Percentiles rank a stretch among this genome's conserved stretches.
Evolutionary conservation across 1,140 invertebrate genomes (phyloP).

Genomic region (Drosophila hydei): DNA sequence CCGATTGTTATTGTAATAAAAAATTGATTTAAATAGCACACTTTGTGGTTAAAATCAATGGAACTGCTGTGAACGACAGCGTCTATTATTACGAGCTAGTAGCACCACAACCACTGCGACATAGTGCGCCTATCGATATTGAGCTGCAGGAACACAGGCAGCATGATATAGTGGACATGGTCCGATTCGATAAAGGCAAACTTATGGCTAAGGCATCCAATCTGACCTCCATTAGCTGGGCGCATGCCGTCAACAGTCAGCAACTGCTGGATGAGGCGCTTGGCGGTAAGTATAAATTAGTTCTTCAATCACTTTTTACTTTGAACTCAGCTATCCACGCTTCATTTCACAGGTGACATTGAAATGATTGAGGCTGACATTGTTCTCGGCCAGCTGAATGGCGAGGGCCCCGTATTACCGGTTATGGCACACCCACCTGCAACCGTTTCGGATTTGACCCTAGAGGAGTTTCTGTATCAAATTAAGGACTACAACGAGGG

Average conservation of each 20-base stretch:
- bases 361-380: constrained; percentile 96
- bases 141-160: constrained; percentile 20
- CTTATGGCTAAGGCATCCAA: constrained; percentile 84
- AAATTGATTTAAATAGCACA: constrained; percentile 27
- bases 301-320: too few species aligned
- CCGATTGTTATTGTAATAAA: constrained; percentile 8
- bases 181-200: constrained; percentile 40
- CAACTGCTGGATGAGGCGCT: constrained; percentile 87
- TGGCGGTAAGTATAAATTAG: constrained; percentile 83
- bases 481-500: constrained; percentile 85
- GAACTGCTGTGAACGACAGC: constrained; percentile 52
- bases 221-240: constrained; percentile 91
- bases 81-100: constrained; percentile 45
- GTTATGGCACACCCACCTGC: constrained; percentile 94
- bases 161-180: constrained; percentile 21
- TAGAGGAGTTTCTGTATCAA: constrained; percentile 89
- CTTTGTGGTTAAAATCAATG: constrained; percentile 61
- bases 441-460: constrained; percentile 89
- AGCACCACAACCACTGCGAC: not conserved
- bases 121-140: not conserved
- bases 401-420: constrained; percentile 86
- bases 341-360: constrained; percentile 70
- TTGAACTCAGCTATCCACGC: not conserved
- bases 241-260: constrained; percentile 91
- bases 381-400: constrained; percentile 87